Evolutionary conservation across 2,888 invertebrate species (phyloP).

Genomic region (Lydus trimaculatus): DNA sequence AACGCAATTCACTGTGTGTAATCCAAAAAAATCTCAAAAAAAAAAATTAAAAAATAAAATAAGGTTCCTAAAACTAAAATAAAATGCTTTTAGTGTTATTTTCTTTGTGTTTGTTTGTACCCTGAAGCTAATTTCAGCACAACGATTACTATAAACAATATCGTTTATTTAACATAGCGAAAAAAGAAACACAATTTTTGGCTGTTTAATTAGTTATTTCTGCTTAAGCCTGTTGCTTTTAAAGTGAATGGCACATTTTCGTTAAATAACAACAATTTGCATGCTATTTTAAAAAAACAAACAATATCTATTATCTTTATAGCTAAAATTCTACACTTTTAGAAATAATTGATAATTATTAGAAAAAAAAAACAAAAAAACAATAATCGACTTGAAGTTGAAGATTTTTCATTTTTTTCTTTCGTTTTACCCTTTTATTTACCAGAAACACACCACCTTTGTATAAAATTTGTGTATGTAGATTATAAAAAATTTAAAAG

Average conservation of each 20-base stretch:
- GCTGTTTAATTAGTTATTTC: neutral
- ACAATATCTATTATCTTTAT: neutral
- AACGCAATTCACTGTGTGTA: neutral
- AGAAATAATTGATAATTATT: neutral
- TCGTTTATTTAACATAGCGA: neutral
- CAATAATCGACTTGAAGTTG: conserved; percentile 7
- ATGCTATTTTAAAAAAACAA: neutral
- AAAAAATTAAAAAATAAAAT: neutral
- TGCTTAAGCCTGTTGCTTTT: neutral
- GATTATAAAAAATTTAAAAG: no score
- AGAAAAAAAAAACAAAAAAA: neutral
- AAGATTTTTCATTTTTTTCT: neutral
- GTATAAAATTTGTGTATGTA: neutral
- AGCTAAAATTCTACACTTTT: neutral
- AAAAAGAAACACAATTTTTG: neutral
- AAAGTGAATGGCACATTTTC: neutral
- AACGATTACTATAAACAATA: neutral
- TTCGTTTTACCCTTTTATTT: neutral
- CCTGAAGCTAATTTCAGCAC: neutral
- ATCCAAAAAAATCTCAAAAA: neutral
- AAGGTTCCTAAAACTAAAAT: no score
- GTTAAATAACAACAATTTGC: neutral
- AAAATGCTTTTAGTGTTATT: neutral
- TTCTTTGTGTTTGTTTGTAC: neutral
- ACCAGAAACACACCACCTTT: neutral